Base-by-base conservation (phyloP, 2,797 vertebrate species). In the Harpagifer antarcticus region DNA sequence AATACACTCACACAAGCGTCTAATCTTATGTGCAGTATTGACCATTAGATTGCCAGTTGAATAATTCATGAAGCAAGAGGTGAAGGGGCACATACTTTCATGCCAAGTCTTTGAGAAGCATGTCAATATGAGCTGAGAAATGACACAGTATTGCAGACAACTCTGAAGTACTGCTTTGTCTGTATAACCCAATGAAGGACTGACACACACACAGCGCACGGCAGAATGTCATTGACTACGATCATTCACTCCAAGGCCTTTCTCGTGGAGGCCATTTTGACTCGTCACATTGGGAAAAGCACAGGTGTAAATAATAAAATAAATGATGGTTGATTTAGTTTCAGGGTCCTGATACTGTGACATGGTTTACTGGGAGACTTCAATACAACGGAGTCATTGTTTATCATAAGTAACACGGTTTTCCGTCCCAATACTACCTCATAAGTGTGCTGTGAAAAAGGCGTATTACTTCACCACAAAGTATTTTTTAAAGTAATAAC, bases 21-120 rank as follows among this genome's bases (percentile, higher is more conserved):
- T 83, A 79, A 89, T 89, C 87, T 79, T 82, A 84, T 78, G 81
- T 76, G 70, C 74, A 63, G 73, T 85, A 89, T 89, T 91, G 86
- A 91, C 86, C 82, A 86, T 71, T 85, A 87, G 74, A 80, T 85
- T 83, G 82, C 68, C 61, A 68, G 68, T 10, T 92, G 83, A 92
- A 91, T 90, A 87, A 92, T 90, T 84, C 84, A 93, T 87, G 72
- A 81, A 81, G 83, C 23, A 19, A 40, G 62, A 80, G 55, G 50
- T 75, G 37, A 74, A 74, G 49, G 76, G 37, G 79, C 76, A 68
- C 72, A 78, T 55, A 44, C 61, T 82, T 85, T 84, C 65, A 82
- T 80, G 78, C 58, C n/a, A 56, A 27, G 61, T 60, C 69, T 75
- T 49, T 73, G 72, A 62, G 55, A 74, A 79, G 76, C 40, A 45